Evolutionary conservation across 2,797 vertebrate genomes (phyloP).

Genomic region (Pagetopsis macropterus): DNA sequence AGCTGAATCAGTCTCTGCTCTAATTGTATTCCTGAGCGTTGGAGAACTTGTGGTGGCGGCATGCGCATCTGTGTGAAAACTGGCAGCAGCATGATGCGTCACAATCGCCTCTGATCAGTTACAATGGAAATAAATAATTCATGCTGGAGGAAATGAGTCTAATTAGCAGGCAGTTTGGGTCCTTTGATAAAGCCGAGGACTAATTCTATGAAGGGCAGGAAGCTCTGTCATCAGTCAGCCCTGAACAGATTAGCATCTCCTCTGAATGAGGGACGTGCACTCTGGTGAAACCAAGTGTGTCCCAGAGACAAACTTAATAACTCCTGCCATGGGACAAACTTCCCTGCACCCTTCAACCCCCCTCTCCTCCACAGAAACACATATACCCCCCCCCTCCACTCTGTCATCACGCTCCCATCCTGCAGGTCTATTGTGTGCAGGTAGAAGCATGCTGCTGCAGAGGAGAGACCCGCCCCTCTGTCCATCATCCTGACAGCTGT

Average conservation of each 20-base stretch:
- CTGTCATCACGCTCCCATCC: constrained; percentile 46
- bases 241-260: constrained; percentile 98
- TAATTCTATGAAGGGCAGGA: constrained; percentile 97
- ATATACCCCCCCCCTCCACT: constrained; percentile 38
- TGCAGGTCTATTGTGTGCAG: constrained; percentile 89
- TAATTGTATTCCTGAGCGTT: constrained; percentile 71
- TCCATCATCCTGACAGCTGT: constrained; percentile 93
- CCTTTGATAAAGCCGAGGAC: constrained; percentile 96
- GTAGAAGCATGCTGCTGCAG: constrained; percentile 85
- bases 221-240: constrained; percentile 98
- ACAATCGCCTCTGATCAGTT: constrained; percentile 95
- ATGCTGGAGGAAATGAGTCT: constrained; percentile 97
- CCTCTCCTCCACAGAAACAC: constrained; percentile 50
- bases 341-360: constrained; percentile 56
- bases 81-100: constrained; percentile 92
- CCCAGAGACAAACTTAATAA: constrained; percentile 98
- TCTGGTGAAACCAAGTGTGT: constrained; percentile 96
- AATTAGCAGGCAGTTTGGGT: constrained; percentile 99
- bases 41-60: constrained; percentile 81
- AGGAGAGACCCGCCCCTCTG: constrained; percentile 83
- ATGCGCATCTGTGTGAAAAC: constrained; percentile 91
- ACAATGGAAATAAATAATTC: constrained; percentile 99
- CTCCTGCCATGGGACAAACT: constrained; percentile 91
- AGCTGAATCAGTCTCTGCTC: constrained; percentile 25
- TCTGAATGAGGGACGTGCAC: constrained; percentile 94